Evolutionary conservation across 2,888 invertebrate species (phyloP).

Genomic region (Chymomyza amoena): DNA sequence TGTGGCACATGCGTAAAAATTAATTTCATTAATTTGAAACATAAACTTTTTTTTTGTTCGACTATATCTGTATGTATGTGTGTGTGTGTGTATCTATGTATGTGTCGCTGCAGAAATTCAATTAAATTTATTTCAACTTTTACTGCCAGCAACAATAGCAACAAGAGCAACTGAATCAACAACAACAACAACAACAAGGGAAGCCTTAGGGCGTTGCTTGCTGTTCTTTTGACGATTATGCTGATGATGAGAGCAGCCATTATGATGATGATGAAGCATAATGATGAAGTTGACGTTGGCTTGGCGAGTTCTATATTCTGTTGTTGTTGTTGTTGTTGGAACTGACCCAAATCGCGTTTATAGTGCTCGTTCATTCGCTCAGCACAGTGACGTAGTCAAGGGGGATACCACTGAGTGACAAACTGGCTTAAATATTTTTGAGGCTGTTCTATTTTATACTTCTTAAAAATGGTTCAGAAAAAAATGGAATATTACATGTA

Average conservation of each 20-base stretch:
- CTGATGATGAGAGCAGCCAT: conserved; percentile 32
- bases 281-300: conserved; percentile 28
- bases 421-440: too few species aligned
- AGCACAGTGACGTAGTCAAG: too few species aligned
- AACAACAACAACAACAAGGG: conserved; percentile 16
- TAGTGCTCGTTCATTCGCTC: conserved; percentile 24
- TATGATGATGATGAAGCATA: conserved; percentile 37
- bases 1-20: conserved; percentile 49
- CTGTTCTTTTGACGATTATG: conserved; percentile 50
- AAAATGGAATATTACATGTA: too few species aligned
- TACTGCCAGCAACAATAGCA: conserved; percentile 47
- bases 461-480: too few species aligned
- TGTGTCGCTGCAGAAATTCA: conserved; percentile 70
- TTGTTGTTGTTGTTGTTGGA: conserved; percentile 65
- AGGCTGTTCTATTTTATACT: too few species aligned
- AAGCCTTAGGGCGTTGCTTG: conserved; percentile 36
- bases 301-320: background rate
- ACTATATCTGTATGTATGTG: background rate
- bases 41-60: conserved; percentile 39
- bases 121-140: conserved; percentile 73
- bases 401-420: too few species aligned
- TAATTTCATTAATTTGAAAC: conserved; percentile 67
- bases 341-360: conserved; percentile 69
- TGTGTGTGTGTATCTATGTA: conserved; percentile 15
- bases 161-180: conserved; percentile 22